Percentiles rank a stretch among this genome's conserved stretches.
Conservation (phyloP, 2,888 invertebrate genomes). For the Branchipolynoe longqiensis region DNA sequence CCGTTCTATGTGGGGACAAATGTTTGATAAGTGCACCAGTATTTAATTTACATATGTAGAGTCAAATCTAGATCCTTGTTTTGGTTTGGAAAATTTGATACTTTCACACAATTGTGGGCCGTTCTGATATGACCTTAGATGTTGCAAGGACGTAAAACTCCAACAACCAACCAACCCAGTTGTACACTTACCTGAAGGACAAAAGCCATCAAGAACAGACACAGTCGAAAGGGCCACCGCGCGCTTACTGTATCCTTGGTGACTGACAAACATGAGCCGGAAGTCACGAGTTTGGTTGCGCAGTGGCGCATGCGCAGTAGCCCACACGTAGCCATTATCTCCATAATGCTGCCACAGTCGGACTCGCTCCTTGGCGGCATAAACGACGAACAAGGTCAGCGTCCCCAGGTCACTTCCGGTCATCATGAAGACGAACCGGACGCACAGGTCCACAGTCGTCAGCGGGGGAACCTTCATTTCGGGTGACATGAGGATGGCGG, state of each 20-base stretch:
- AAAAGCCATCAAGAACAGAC: too few species aligned
- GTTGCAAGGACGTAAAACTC: too few species aligned
- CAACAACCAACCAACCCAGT: too few species aligned
- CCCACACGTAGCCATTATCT: conserved; percentile 23
- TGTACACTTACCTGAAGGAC: too few species aligned
- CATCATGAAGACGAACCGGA: conserved; percentile 17
- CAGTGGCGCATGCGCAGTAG: not conserved
- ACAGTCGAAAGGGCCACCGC: not conserved
- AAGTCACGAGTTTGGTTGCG: not conserved
- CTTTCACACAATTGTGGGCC: too few species aligned
- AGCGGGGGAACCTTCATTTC: not conserved
- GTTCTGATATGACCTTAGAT: too few species aligned
- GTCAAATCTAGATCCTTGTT: too few species aligned
- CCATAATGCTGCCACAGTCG: conserved; percentile 16
- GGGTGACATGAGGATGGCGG: not conserved
- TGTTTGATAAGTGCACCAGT: too few species aligned
- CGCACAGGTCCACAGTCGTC: not conserved
- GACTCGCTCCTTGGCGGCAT: not conserved
- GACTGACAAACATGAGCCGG: conserved; percentile 14
- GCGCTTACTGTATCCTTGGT: conserved; percentile 15
- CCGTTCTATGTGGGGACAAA: too few species aligned
- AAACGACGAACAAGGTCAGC: not conserved
- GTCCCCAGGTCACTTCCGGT: conserved; percentile 20
- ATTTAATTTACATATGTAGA: too few species aligned
- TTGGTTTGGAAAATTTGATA: too few species aligned